These are phyloP conservation scores for Disparrhopalites patrizii DNA, from an alignment of 2,888 invertebrate genomes.

Conservation along the genomic window DNA sequence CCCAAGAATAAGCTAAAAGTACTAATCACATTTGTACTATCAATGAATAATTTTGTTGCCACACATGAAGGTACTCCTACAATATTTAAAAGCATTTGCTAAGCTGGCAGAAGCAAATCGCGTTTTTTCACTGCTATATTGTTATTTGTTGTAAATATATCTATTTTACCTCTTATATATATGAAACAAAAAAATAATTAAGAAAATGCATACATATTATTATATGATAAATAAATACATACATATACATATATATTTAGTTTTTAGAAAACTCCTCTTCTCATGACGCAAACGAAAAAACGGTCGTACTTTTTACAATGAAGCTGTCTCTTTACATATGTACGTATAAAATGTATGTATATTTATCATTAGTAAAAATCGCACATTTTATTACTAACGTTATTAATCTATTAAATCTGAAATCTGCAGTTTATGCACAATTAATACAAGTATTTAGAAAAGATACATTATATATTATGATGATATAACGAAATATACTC, in stretches of 20 bases:
- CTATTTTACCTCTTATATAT: no score
- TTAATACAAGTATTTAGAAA: no score
- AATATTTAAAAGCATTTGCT: no score
- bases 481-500: not conserved
- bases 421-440: not conserved
- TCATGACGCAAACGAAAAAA: conserved; percentile 3
- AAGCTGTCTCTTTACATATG: no score
- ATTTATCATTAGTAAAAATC: no score
- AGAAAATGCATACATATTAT: conserved; percentile 1
- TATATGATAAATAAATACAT: not conserved
- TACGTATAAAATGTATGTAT: not conserved
- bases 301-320: no score
- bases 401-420: not conserved
- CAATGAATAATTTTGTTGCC: not conserved
- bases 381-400: not conserved
- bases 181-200: no score
- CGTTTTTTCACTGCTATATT: no score
- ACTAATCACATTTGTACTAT: not conserved
- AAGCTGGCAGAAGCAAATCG: no score
- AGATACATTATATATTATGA: not conserved
- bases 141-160: no score
- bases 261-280: not conserved
- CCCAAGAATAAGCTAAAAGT: no score
- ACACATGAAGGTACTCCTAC: conserved; percentile 1
- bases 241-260: not conserved